phyloP scores from a whole-genome alignment of 2,113 vertebrate species.

The Cyphomyrus plagiostoma region DNA sequence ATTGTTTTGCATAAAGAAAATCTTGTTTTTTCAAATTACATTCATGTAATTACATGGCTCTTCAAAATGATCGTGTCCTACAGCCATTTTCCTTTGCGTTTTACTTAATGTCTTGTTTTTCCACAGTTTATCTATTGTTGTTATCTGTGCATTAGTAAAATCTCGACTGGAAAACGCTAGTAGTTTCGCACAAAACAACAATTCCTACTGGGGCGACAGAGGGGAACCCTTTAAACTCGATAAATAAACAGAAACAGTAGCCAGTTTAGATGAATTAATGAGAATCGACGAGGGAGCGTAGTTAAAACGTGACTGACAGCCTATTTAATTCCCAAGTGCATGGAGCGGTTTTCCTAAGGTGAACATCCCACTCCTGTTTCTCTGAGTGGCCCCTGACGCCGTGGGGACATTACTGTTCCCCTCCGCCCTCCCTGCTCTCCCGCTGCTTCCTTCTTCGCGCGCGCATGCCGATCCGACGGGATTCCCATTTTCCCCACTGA shows the following conservation, averaged over 20 bases:
- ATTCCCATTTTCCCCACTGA: background rate
- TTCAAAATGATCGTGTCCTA: conserved; percentile 17
- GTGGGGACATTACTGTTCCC: background rate
- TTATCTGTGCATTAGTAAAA: conserved; percentile 12
- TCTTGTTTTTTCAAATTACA: background rate
- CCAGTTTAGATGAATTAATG: background rate
- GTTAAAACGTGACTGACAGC: background rate
- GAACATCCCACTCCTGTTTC: background rate
- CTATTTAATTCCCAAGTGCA: background rate
- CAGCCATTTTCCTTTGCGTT: background rate
- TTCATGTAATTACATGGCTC: background rate
- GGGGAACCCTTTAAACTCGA: conserved; percentile 57
- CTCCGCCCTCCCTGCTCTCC: background rate
- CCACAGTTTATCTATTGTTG: conserved; percentile 21
- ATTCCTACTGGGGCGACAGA: conserved; percentile 31
- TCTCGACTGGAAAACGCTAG: conserved; percentile 47
- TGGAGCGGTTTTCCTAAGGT: background rate
- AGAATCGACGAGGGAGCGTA: background rate
- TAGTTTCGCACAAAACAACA: conserved; percentile 47
- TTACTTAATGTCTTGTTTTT: conserved; percentile 28
- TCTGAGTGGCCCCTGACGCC: background rate
- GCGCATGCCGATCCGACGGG: background rate
- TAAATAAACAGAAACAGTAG: conserved; percentile 26
- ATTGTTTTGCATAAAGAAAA: background rate
- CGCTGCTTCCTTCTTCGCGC: background rate